Evolutionary conservation across 2,113 vertebrate genomes (phyloP), one percentile per base, ranked within the genome.

Genomic region (Ophiodon elongatus): DNA sequence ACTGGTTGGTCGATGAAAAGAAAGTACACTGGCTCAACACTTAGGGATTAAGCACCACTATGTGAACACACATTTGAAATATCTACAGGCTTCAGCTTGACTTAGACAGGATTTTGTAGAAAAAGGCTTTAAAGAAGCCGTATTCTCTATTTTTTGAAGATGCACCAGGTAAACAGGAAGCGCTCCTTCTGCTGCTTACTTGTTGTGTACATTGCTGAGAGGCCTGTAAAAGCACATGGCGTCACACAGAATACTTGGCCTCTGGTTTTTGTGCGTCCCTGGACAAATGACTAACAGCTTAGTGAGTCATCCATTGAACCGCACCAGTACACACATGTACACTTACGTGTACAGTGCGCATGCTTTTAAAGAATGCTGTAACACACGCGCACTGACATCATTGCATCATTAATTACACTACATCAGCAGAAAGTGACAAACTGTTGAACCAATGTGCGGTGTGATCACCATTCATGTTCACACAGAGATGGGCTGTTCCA

Each of bases 281-380:
- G 82, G 88, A 90, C 64, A 79, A 77, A 87, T 83, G 78, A 89
- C 68, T 78, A 85, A 90, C 65, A 78, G 39, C 63, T 67, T 39
- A 64, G 64, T 91, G 88, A 92, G 60, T 94, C 88, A 94, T 88
- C 52, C 47, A 73, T 15, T 65, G 62, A 91, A 67, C 66, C 25
- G 17, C 77, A 73, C 54, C 70, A 60, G 31, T 4, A 77, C 76
- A 85, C 2, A 66, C 25, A 8, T 15, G 21, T 29, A 72, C 31
- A 41, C 29, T 41, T 23, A 0, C 67, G 78, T 35, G 56, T 69
- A 56, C 52, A 41, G 47, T 41, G 76, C 83, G 80, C 72, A 35
- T 31, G 14, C 33, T 75, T 60, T 80, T 59, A 70, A 31, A 69
- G n/a, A 57, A 45, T 15, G 52, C 57, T 31, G 37, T 23, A 39